Percentiles rank a stretch among this genome's conserved stretches.
phyloP scores from a whole-genome alignment of 2,888 invertebrate genomes.

The Eilema depressum region DNA sequence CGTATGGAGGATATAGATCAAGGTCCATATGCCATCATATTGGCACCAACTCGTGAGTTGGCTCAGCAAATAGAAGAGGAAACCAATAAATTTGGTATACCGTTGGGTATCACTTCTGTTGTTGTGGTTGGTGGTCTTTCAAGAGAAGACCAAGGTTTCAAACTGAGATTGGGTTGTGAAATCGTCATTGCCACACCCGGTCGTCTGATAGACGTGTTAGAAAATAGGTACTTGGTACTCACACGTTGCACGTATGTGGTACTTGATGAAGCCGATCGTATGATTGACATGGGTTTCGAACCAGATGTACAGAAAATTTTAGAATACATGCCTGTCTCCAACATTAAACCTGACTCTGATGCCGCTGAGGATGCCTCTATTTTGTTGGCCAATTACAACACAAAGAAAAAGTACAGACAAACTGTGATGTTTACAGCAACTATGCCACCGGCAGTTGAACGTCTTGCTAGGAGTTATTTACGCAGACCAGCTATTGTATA shows the following conservation, averaged over 20 bases:
- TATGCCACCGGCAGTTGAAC: slow-evolving; percentile 99
- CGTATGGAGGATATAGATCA: slow-evolving; percentile 96
- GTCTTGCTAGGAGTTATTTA: slow-evolving; percentile 97
- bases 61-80: slow-evolving; percentile 99
- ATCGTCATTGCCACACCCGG: slow-evolving; percentile 99
- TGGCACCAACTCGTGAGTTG: slow-evolving; percentile 99
- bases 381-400: slow-evolving; percentile 96
- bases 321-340: slow-evolving; percentile 99
- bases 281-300: slow-evolving; percentile 99
- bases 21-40: slow-evolving; percentile 99
- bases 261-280: slow-evolving; percentile 98
- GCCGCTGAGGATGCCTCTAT: slow-evolving; percentile 98
- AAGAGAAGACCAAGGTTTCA: slow-evolving; percentile 99
- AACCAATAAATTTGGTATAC: slow-evolving; percentile 98
- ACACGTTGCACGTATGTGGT: slow-evolving; percentile 99
- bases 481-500: slow-evolving; percentile 98
- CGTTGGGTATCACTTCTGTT: slow-evolving; percentile 96
- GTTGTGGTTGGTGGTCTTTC: slow-evolving; percentile 99
- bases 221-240: slow-evolving; percentile 98
- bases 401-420: slow-evolving; percentile 99
- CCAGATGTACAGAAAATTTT: slow-evolving; percentile 99
- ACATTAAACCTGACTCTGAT: slow-evolving; percentile 98
- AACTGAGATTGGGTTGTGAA: slow-evolving; percentile 98
- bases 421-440: slow-evolving; percentile 99
- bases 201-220: slow-evolving; percentile 99